Conservation (phyloP, 2,113 vertebrate species). For the Oplegnathus fasciatus region DNA sequence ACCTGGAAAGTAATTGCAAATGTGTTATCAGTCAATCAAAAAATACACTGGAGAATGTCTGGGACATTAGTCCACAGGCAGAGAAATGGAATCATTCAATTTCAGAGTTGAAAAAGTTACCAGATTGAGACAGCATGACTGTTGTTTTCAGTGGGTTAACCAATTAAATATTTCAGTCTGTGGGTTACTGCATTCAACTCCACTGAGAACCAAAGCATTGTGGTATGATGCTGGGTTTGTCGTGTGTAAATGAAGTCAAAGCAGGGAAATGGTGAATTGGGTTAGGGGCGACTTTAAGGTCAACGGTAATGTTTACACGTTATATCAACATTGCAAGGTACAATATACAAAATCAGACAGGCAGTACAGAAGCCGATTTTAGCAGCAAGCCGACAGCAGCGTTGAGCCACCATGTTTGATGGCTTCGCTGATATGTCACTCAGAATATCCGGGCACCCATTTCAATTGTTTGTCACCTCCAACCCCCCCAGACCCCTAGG, state of each 20-base stretch:
- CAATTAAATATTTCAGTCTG: neutral
- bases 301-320: neutral
- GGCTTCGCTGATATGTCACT: conserved; percentile 46
- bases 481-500: conserved; percentile 62
- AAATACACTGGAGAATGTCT: neutral
- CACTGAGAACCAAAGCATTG: neutral
- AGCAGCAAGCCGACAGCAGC: neutral
- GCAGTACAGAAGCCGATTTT: neutral
- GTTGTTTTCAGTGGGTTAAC: conserved; percentile 3
- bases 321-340: neutral
- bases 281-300: neutral
- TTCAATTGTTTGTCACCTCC: conserved; percentile 28
- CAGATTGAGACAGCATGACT: conserved; percentile 44
- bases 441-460: conserved; percentile 51
- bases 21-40: conserved; percentile 51
- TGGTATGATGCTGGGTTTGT: neutral
- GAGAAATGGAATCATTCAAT: conserved; percentile 17
- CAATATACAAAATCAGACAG: neutral
- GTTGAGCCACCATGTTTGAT: conserved; percentile 2
- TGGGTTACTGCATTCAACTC: neutral
- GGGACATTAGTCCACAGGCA: neutral
- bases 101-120: conserved; percentile 18
- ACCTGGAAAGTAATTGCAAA: conserved; percentile 40
- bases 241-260: neutral
- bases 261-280: neutral